These are phyloP conservation scores for Caenorhabditis doughertyi DNA, from an alignment of 2,888 invertebrate species.

Conservation along the genomic window DNA sequence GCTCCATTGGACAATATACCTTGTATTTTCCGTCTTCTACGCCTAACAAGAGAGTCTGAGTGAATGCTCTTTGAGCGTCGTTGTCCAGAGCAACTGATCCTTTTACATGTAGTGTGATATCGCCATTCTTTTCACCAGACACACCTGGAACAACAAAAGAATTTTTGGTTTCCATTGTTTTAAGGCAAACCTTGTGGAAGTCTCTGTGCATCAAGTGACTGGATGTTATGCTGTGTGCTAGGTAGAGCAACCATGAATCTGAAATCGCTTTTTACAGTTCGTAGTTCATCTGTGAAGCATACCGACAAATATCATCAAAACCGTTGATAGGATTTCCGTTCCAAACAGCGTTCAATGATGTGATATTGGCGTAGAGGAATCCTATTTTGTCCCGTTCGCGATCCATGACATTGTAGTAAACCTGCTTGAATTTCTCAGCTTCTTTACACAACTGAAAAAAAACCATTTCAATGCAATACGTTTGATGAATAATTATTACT, in stretches of 20 bases:
- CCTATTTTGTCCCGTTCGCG: slow-evolving; percentile 85
- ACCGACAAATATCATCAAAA: slow-evolving; percentile 89
- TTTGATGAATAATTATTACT: no score
- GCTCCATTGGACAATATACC: no score
- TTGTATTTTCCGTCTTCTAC: slow-evolving; percentile 70
- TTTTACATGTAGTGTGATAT: slow-evolving; percentile 49
- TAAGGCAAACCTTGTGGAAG: slow-evolving; percentile 57
- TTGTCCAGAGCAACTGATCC: slow-evolving; percentile 60
- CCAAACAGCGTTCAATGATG: slow-evolving; percentile 90
- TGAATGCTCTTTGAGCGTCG: slow-evolving; percentile 58
- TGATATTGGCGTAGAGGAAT: slow-evolving; percentile 84
- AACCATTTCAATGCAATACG: no score
- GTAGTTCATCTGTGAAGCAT: no score
- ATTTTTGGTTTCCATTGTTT: no score
- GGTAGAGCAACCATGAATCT: slow-evolving; percentile 91
- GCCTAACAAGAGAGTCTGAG: slow-evolving; percentile 66
- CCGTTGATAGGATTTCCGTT: slow-evolving; percentile 92
- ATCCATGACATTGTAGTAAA: slow-evolving; percentile 93
- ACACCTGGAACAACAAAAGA: no score
- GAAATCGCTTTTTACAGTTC: slow-evolving; percentile 14
- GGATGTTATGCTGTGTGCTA: slow-evolving; percentile 88
- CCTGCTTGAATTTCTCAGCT: slow-evolving; percentile 92
- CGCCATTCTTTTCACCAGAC: slow-evolving; percentile 32
- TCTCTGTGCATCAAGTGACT: slow-evolving; percentile 90
- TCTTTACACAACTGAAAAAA: slow-evolving; percentile 62